A percentile compares a stretch with the other conserved stretches of the same genome.
These are phyloP conservation scores for Aquatica leii DNA, from an alignment of 2,888 invertebrate genomes.

Conservation along the genomic window DNA sequence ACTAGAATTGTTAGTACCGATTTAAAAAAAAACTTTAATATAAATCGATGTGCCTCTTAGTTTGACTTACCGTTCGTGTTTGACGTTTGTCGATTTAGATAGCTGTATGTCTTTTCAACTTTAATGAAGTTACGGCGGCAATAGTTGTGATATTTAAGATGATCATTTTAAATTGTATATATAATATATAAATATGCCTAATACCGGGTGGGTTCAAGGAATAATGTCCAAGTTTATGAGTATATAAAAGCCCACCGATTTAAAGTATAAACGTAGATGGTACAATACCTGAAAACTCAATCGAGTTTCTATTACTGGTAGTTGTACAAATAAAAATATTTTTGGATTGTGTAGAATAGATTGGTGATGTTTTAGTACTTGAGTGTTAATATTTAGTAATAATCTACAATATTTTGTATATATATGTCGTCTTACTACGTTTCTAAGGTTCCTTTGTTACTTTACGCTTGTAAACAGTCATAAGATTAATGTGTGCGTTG, in stretches of 20 bases:
- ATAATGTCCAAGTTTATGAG: slow-evolving; percentile 3
- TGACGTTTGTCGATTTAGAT: slow-evolving; percentile 39
- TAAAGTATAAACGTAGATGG: slow-evolving; percentile 43
- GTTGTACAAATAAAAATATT: slow-evolving; percentile 59
- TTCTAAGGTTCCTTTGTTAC: slow-evolving; percentile 34
- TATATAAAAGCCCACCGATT: slow-evolving; percentile 28
- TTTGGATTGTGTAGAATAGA: slow-evolving; percentile 59
- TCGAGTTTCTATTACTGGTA: slow-evolving; percentile 54
- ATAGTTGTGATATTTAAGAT: slow-evolving; percentile 51
- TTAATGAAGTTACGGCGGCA: slow-evolving; percentile 46
- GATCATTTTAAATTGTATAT: slow-evolving; percentile 37
- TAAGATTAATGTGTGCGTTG: slow-evolving; percentile 24
- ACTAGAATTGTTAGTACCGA: slow-evolving; percentile 17
- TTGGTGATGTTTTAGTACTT: slow-evolving; percentile 50
- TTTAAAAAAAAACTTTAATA: slow-evolving; percentile 34
- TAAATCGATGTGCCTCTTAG: slow-evolving; percentile 49
- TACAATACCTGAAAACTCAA: slow-evolving; percentile 56
- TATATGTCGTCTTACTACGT: slow-evolving; percentile 29
- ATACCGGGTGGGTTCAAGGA: slow-evolving; percentile 24
- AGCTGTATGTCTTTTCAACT: slow-evolving; percentile 38
- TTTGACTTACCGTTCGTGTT: slow-evolving; percentile 44
- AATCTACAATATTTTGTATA: slow-evolving; percentile 18
- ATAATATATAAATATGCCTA: slow-evolving; percentile 31
- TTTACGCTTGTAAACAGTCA: slow-evolving; percentile 33
- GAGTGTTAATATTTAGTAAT: slow-evolving; percentile 45